Evolutionary conservation across 2,113 vertebrate genomes (phyloP).

Genomic region (Mesitornis unicolor): DNA sequence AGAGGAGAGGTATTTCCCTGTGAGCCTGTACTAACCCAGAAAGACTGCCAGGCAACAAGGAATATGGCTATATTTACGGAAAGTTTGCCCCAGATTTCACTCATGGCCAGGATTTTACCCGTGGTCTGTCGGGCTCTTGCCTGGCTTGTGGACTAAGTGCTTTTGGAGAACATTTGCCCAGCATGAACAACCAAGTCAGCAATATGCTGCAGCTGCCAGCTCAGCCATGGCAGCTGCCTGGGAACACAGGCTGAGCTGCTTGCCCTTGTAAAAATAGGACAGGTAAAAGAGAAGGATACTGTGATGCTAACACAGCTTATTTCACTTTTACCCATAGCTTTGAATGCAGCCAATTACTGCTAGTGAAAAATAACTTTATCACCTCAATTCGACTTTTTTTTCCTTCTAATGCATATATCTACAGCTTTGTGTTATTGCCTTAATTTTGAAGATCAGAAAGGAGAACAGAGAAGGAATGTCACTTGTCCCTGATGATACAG

Average conservation of each 20-base stretch:
- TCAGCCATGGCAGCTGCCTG: not conserved
- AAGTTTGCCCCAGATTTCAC: not conserved
- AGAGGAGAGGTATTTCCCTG: not conserved
- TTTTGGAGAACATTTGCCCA: not conserved
- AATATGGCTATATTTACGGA: not conserved
- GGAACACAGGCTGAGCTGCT: not conserved
- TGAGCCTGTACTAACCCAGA: not conserved
- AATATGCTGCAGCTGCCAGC: not conserved
- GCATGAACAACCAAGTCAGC: not conserved
- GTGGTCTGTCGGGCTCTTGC: not conserved
- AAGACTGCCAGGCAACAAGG: not conserved
- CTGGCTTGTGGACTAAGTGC: not conserved
- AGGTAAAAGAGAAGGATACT: not conserved
- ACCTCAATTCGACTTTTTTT: not conserved
- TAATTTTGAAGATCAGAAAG: conserved; percentile 23
- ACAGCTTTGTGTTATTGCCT: not conserved
- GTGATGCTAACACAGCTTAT: not conserved
- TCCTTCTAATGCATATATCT: not conserved
- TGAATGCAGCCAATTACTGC: not conserved
- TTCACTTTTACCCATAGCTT: not conserved
- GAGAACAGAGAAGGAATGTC: conserved; percentile 17
- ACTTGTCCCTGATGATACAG: conserved; percentile 1
- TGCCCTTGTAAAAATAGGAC: not conserved
- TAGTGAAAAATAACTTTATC: not conserved
- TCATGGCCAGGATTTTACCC: not conserved